A percentile compares a stretch with the other conserved stretches of the same genome.
These are phyloP conservation scores for Paratrypauchen microcephalus DNA, from an alignment of 2,797 vertebrate species.

Conservation along the genomic window DNA sequence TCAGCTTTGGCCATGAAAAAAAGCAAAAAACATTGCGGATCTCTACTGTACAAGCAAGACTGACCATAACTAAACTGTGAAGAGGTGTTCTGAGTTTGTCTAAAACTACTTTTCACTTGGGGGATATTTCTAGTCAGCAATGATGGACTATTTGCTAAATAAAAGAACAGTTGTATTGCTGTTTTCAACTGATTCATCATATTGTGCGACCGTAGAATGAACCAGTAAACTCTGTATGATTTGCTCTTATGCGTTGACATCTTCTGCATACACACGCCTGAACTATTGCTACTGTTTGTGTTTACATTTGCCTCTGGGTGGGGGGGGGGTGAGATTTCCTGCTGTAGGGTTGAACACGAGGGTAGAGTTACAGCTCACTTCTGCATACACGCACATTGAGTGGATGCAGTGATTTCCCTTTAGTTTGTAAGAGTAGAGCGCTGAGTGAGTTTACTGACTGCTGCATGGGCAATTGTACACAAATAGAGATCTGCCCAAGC, in stretches of 20 bases:
- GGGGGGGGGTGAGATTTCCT: conserved; percentile 52
- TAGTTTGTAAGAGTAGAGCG: neutral
- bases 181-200: neutral
- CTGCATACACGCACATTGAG: conserved; percentile 23
- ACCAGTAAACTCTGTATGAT: conserved; percentile 1
- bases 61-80: neutral
- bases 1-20: too few relatives aligned
- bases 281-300: conserved; percentile 53
- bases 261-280: conserved; percentile 31
- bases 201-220: conserved; percentile 13
- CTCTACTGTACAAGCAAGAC: neutral
- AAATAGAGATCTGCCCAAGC: neutral
- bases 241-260: conserved; percentile 25
- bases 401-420: conserved; percentile 25
- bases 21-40: too few relatives aligned
- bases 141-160: neutral
- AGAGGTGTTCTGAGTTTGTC: neutral
- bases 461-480: neutral
- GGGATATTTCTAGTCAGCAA: neutral
- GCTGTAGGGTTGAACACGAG: conserved; percentile 64
- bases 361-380: conserved; percentile 66
- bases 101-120: neutral
- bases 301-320: conserved; percentile 48
- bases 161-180: neutral
- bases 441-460: conserved; percentile 4